Evolutionary conservation across 35 echinoderm and acorn worm genomes (phyloP).

Genomic region (Apostichopus parvimensis): DNA sequence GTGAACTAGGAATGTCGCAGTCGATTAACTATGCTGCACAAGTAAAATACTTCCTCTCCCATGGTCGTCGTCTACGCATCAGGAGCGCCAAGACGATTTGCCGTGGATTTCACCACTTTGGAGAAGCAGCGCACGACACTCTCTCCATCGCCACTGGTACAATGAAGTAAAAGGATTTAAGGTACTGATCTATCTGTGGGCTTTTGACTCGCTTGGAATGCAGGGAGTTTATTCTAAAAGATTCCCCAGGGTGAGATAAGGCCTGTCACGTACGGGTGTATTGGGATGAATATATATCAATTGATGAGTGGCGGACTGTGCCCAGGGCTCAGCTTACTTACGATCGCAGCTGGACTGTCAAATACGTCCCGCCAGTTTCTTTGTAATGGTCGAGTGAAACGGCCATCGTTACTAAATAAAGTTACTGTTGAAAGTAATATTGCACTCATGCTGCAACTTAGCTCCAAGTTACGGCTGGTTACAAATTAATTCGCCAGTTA

Average conservation of each 20-base stretch:
- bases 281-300: not conserved
- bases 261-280: not conserved
- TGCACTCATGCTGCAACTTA: no score
- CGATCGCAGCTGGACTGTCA: not conserved
- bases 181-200: not conserved
- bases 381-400: not conserved
- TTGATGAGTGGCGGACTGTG: not conserved
- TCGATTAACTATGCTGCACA: conserved; percentile 10
- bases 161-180: not conserved
- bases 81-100: not conserved
- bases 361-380: not conserved
- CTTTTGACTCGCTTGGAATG: conserved; percentile 25
- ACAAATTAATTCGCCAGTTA: no score
- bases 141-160: not conserved
- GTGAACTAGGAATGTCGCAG: not conserved
- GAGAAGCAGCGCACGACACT: not conserved
- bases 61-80: not conserved
- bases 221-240: conserved; percentile 33
- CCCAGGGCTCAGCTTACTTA: not conserved
- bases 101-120: not conserved
- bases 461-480: no score
- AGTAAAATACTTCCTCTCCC: not conserved
- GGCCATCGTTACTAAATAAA: no score
- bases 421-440: no score
- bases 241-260: conserved; percentile 26